A percentile compares a stretch with the other conserved stretches of the same genome.
Conservation (phyloP, 2,888 invertebrate genomes). For the Pristionchus arcanus region DNA sequence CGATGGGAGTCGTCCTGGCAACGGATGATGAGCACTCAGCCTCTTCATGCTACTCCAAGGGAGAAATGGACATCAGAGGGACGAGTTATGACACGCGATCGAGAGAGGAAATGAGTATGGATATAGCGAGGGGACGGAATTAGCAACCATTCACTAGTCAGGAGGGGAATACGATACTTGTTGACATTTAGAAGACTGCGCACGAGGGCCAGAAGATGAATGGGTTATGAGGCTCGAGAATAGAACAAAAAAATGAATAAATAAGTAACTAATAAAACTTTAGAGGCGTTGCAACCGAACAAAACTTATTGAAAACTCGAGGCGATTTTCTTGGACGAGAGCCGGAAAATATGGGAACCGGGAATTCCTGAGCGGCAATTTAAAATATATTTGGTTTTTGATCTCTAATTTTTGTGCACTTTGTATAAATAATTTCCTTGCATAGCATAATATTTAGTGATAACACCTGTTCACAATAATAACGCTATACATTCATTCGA, state of each 20-base stretch:
- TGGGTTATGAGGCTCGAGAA: background rate
- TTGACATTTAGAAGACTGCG: slow-evolving; percentile 4
- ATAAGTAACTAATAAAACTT: background rate
- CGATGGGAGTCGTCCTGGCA: slow-evolving; percentile 47
- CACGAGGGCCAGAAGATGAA: background rate
- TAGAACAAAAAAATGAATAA: background rate
- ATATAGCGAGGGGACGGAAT: background rate
- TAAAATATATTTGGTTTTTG: background rate
- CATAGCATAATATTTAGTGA: background rate
- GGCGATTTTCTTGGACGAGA: background rate
- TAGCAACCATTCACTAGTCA: slow-evolving; percentile 37
- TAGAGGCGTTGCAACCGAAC: background rate
- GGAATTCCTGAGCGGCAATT: background rate
- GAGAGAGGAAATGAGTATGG: slow-evolving; percentile 40
- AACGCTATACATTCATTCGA: background rate
- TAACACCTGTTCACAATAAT: background rate
- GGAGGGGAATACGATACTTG: slow-evolving; percentile 38
- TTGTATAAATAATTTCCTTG: background rate
- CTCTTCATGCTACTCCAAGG: slow-evolving; percentile 26
- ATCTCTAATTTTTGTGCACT: background rate
- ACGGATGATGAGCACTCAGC: slow-evolving; percentile 52
- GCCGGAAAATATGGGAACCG: background rate
- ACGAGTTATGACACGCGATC: slow-evolving; percentile 42
- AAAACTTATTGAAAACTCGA: background rate
- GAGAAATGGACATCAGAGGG: background rate